Evolutionary conservation across 2,797 vertebrate genomes (phyloP), one percentile per base, ranked within the genome.

Genomic region (Trachurus trachurus): DNA sequence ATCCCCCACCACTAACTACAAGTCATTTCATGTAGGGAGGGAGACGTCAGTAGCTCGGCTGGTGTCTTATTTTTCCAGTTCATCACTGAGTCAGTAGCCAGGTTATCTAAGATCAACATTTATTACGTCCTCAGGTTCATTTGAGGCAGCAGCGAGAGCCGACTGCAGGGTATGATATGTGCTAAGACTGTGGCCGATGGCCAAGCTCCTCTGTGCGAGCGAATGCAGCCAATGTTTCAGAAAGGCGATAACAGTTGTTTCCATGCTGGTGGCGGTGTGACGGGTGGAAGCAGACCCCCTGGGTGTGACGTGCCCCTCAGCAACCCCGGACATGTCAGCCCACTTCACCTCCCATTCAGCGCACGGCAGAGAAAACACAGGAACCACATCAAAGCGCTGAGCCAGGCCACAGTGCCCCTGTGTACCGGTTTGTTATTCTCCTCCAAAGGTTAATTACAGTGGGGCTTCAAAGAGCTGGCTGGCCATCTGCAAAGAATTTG

Each of bases 401-500:
- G 85, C 80, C 70, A 34, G 84, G 76, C 87, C 80, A 19, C 78
- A 58, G 76, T 78, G 82, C 77, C 87, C 82, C 83, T 29, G 68
- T 82, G 81, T 73, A 81, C 86, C 5, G 76, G 77, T 89, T 84
- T 94, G 85, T 90, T 92, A 91, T 90, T 94, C 90, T 82, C 85
- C 90, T 77, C 80, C 81, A 85, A 89, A 94, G 91, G 90, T 94
- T 93, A 93, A 94, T 92, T 91, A 90, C 90, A 87, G 88, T 66
- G 73, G 82, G 68, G 73, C 89, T 92, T 90, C 85, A 91, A 90
- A 89, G 81, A 71, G 44, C 77, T 59, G 63, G 67, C 81, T 62
- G 73, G 76, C 90, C 92, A 94, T 94, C 93, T 94, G 94, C 84
- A 88, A 89, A 81, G 90, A 92, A 91, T 94, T 92, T 91, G 71